Percentiles rank a stretch among this genome's conserved stretches.
phyloP scores from a whole-genome alignment of 2,888 invertebrate genomes.

The Lycaena phlaeas region DNA sequence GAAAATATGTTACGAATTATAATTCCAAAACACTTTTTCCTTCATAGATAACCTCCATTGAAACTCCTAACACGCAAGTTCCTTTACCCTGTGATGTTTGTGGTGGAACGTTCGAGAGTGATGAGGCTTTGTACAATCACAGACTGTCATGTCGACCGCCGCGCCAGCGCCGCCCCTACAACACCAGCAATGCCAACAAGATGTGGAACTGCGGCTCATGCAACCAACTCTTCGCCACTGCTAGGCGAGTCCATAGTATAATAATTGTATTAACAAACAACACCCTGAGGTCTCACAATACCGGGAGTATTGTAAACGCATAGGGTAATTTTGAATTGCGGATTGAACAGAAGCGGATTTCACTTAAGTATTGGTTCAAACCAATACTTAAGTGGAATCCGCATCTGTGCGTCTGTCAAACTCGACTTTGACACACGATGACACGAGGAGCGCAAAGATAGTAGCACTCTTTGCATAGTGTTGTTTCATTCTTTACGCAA shows the following conservation, averaged over 20 bases:
- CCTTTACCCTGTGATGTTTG: slow-evolving; percentile 28
- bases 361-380: no score
- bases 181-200: slow-evolving; percentile 38
- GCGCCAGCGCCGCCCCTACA: slow-evolving; percentile 33
- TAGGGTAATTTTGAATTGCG: no score
- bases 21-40: neutral
- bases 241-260: slow-evolving; percentile 34
- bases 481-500: no score
- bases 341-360: no score
- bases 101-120: slow-evolving; percentile 30
- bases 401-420: no score
- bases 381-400: no score
- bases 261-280: neutral
- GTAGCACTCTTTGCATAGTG: no score
- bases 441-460: no score
- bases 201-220: slow-evolving; percentile 70
- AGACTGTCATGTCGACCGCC: slow-evolving; percentile 27
- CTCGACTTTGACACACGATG: no score
- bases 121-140: slow-evolving; percentile 39
- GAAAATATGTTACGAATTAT: no score
- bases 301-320: no score
- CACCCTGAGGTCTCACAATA: no score
- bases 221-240: slow-evolving; percentile 59
- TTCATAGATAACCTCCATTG: neutral
- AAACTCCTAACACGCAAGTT: neutral